phyloP scores from a whole-genome alignment of 2,113 vertebrate species.

The Dipodomys stephensi region DNA sequence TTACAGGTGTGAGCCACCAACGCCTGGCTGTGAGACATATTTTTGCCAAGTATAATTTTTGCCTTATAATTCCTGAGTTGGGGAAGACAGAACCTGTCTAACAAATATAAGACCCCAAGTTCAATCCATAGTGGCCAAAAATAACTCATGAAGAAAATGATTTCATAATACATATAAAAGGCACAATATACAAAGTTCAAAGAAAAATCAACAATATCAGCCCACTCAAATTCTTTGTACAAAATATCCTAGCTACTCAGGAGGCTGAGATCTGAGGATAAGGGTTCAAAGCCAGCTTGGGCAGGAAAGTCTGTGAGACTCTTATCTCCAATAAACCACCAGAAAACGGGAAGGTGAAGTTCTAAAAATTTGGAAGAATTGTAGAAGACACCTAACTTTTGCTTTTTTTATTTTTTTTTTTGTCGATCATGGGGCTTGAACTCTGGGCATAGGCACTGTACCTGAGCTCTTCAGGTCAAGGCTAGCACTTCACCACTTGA shows the following conservation, averaged over 20 bases:
- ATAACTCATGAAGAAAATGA: slow-evolving; percentile 1
- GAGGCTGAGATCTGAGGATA: too few species aligned
- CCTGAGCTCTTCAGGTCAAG: too few species aligned
- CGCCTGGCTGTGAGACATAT: background rate
- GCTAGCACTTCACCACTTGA: too few species aligned
- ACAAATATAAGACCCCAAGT: background rate
- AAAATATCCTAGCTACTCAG: background rate
- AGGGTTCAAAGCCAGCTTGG: too few species aligned
- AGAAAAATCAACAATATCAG: slow-evolving; percentile 1
- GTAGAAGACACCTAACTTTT: slow-evolving; percentile 37
- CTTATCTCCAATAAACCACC: too few species aligned
- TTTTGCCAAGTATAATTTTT: slow-evolving; percentile 53
- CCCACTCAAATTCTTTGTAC: background rate
- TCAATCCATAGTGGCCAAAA: background rate
- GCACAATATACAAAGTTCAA: background rate
- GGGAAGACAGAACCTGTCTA: too few species aligned
- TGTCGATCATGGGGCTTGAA: too few species aligned
- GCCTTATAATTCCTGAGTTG: background rate
- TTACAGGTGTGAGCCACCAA: too few species aligned
- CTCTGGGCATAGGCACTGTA: too few species aligned
- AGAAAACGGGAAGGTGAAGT: background rate
- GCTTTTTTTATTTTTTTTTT: background rate
- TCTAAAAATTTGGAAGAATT: slow-evolving; percentile 20
- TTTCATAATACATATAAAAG: slow-evolving; percentile 1
- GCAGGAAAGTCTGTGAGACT: too few species aligned